Percentiles rank a stretch among this genome's conserved stretches.
Evolutionary conservation across 2,797 vertebrate genomes (phyloP).

Genomic region (Apogon hyalosoma): DNA sequence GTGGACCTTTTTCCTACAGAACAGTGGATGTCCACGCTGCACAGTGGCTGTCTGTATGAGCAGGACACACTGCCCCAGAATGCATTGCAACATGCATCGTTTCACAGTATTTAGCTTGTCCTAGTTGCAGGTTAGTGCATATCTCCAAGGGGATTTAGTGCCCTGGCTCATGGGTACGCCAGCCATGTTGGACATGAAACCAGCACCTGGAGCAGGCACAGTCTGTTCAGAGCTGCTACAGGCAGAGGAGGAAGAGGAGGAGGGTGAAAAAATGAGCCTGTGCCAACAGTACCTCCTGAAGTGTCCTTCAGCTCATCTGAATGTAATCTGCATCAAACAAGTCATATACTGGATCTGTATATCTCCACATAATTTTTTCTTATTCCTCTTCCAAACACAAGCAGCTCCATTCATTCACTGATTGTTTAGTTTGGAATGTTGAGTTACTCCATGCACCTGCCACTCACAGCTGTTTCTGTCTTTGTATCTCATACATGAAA

Average conservation of each 20-base stretch:
- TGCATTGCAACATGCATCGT: slow-evolving; percentile 14
- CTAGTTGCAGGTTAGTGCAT: slow-evolving; percentile 23
- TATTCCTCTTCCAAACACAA: background rate
- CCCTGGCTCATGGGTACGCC: slow-evolving; percentile 15
- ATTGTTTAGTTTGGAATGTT: background rate
- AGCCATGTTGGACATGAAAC: slow-evolving; percentile 14
- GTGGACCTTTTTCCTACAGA: slow-evolving; percentile 4
- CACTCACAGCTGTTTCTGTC: background rate
- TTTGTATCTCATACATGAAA: background rate
- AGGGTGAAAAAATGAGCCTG: slow-evolving; percentile 25
- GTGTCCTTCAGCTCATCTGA: slow-evolving; percentile 68
- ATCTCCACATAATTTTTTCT: background rate
- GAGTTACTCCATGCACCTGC: background rate
- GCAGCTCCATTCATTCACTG: background rate
- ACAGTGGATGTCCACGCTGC: background rate
- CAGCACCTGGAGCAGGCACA: slow-evolving; percentile 10
- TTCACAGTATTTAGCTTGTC: slow-evolving; percentile 32
- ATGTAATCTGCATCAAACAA: slow-evolving; percentile 63
- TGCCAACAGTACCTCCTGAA: slow-evolving; percentile 78
- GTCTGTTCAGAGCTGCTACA: background rate
- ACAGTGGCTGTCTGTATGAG: background rate
- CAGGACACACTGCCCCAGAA: slow-evolving; percentile 9
- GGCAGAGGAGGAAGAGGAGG: slow-evolving; percentile 1
- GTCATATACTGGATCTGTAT: slow-evolving; percentile 5
- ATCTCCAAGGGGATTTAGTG: slow-evolving; percentile 9